Evolutionary conservation across 2,113 vertebrate species (phyloP), one percentile per base, ranked within the genome.

Genomic region (Neotoma lepida): DNA sequence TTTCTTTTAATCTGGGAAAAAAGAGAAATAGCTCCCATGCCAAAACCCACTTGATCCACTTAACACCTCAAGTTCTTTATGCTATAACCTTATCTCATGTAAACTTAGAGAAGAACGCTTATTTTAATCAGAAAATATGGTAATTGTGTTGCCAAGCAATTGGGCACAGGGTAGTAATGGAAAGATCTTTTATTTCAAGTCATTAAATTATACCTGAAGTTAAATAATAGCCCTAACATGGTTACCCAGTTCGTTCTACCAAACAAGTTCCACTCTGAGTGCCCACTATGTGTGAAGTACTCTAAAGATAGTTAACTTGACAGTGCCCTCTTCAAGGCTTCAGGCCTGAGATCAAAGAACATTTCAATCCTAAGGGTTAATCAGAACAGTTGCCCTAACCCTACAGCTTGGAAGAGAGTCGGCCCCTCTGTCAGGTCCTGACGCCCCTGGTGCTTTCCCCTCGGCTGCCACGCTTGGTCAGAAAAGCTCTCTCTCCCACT

Each of bases 111-210:
- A 58, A 63, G 89, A 96, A 96, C 74, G 95, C 94, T 96, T 95
- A 94, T 93, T 97, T 97, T 96, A 87, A 96, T 94, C 85, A 93
- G 90, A 96, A 97, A 95, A 90, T 89, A 93, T 90, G 90, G 87
- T 90, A 94, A 93, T 77, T 94, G 78, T 95, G 94, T 95, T 94
- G 96, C 92, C 93, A 93, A 92, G 92, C 90, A 94, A 93, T 78
- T 90, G 54, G 54, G 71, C 84, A 94, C 95, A 96, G 54, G 74
- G 61, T 90, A 94, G 39, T 89, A 87, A 89, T 22, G 28, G 39
- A 95, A 93, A 91, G 87, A 81, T 93, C 82, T 73, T 96, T 87
- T 93, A 71, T 94, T 96, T 93, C 81, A 91, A 97, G 66, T 77
- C 76, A 96, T 94, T 94, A 96, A 96, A 93, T 92, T 66, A 81